A percentile compares a stretch with the other conserved stretches of the same genome.
These are phyloP conservation scores for Amphipyra berbera DNA, from an alignment of 2,888 invertebrate genomes.

Conservation along the genomic window DNA sequence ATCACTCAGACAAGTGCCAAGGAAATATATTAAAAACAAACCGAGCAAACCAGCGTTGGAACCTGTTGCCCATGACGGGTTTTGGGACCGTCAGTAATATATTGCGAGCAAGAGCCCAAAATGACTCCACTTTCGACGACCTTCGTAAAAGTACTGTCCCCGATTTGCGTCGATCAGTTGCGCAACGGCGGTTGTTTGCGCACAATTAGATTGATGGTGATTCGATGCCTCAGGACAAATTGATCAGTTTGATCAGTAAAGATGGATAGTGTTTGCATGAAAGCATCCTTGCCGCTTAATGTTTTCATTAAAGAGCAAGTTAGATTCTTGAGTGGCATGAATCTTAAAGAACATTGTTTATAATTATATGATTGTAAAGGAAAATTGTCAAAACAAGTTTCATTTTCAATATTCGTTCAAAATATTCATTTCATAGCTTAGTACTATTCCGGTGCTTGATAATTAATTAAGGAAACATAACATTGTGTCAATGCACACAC, in stretches of 20 bases:
- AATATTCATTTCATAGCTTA: not conserved
- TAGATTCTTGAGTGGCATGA: too few relatives aligned
- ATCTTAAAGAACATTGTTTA: too few relatives aligned
- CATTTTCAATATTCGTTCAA: not conserved
- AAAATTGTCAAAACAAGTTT: not conserved
- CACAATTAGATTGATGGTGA: conserved; percentile 55
- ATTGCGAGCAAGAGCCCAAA: conserved; percentile 57
- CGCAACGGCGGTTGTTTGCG: conserved; percentile 56
- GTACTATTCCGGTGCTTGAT: not conserved
- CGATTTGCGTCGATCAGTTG: conserved; percentile 63
- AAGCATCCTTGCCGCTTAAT: conserved; percentile 5
- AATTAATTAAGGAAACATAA: conserved; percentile 13
- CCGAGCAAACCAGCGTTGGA: conserved; percentile 32
- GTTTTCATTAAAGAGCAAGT: not conserved
- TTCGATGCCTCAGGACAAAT: conserved; percentile 38
- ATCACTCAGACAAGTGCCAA: conserved; percentile 46
- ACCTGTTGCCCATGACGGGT: conserved; percentile 62
- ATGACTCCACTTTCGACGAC: conserved; percentile 70
- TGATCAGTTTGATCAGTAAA: conserved; percentile 8
- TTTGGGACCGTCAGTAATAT: conserved; percentile 56
- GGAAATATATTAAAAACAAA: conserved; percentile 46
- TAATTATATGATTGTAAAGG: not conserved
- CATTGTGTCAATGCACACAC: conserved; percentile 10
- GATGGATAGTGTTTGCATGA: conserved; percentile 26
- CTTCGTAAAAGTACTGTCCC: conserved; percentile 66